Conservation (phyloP, 2,113 vertebrate genomes). For the Eolophus roseicapilla region DNA sequence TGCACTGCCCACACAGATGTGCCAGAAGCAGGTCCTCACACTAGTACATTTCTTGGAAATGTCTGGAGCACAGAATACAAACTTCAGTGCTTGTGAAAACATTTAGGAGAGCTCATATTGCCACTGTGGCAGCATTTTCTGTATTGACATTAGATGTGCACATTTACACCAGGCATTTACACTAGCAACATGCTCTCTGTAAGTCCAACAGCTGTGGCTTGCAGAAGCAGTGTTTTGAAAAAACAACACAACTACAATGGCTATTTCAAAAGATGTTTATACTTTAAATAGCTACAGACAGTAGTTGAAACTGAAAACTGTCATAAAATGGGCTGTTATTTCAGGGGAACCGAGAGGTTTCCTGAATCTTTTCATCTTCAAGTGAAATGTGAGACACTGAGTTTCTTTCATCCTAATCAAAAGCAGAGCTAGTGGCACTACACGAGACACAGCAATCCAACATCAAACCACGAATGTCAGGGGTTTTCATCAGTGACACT, state of each 20-base stretch:
- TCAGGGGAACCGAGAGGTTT: not conserved
- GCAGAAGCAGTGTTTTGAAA: not conserved
- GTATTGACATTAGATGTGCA: not conserved
- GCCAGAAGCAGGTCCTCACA: not conserved
- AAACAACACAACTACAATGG: not conserved
- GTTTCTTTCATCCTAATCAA: conserved; percentile 40
- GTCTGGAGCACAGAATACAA: not conserved
- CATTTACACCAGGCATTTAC: not conserved
- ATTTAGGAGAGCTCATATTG: not conserved
- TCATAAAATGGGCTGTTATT: not conserved
- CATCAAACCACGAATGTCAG: not conserved
- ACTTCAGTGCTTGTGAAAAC: not conserved
- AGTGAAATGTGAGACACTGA: conserved; percentile 11
- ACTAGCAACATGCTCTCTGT: not conserved
- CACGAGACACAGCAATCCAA: not conserved
- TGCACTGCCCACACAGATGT: not conserved
- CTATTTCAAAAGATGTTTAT: not conserved
- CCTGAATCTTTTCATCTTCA: conserved; percentile 29
- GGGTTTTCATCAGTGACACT: not conserved
- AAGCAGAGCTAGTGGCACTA: conserved; percentile 14
- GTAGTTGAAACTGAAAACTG: not conserved
- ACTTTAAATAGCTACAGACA: not conserved
- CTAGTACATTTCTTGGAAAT: not conserved
- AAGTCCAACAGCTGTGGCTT: not conserved
- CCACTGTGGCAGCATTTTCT: not conserved